Base-by-base conservation (phyloP, 2,797 vertebrate species). In the Cyclopterus lumpus region DNA sequence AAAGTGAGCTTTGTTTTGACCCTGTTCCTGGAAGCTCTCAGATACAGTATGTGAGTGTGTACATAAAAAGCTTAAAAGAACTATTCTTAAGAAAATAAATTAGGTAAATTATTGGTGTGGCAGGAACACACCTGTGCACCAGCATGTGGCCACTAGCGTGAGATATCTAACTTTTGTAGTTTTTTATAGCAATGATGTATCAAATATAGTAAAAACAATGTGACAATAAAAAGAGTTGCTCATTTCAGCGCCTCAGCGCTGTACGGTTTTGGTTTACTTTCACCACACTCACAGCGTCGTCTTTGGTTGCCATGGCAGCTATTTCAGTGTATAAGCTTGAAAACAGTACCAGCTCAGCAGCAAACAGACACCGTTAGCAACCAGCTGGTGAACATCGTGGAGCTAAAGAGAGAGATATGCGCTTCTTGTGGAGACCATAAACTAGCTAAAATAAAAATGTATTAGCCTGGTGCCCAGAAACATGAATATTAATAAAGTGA, bases 1-100 rank as follows among this genome's bases (percentile, higher is more conserved):
- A 66, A 8, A 51, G 8, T 24, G 2, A 5, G 16, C 11, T 77
- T 62, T 53, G 42, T 57, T 32, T 24, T 51, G n/a, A 77, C 60
- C 63, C n/a, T 5, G 46, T 48, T 46, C 26, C 49, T 9, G 6
- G 26, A 30, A 42, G 11, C 3, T n/a, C 34, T 59, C 4, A 7
- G 51, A 63, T 38, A 28, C 26, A 28, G 26, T 28, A 4, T 62
- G 18, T 22, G 38, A 44, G 48, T 28, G 53, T 16, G 24, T 24
- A 14, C 44, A 3, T 9, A 14, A 1, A 54, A 18, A 46, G 11
- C 10, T 66, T 36, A 30, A 51, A 59, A 44, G 0, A 22, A 32
- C 4, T n/a, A n/a, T n/a, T n/a, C n/a, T 10, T 18, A 9, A 32
- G 15, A 3, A 70, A 63, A 49, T 48, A 3, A 22, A 6, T 38